phyloP scores from a whole-genome alignment of 92 coral and sea anemone genomes.

The Metridium senile region DNA sequence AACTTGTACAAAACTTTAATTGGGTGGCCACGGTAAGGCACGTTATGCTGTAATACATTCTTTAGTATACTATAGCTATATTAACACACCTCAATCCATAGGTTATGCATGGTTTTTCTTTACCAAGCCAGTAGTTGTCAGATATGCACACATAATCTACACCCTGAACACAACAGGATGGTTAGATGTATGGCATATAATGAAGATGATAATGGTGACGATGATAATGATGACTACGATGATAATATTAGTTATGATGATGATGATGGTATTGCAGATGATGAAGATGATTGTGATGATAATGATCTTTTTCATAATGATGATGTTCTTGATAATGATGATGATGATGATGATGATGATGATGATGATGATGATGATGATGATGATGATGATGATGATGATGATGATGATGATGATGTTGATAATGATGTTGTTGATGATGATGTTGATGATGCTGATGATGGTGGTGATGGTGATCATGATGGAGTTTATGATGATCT shows the following conservation, averaged over 20 bases:
- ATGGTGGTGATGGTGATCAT: too few relatives aligned
- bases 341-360: background rate
- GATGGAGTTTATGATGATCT: too few relatives aligned
- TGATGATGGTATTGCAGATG: background rate
- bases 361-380: background rate
- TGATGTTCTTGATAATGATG: background rate
- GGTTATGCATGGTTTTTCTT: slow-evolving; percentile 87
- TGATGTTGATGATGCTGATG: too few relatives aligned
- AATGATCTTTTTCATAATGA: too few relatives aligned
- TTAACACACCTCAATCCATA: slow-evolving; percentile 85
- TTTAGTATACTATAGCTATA: too few relatives aligned
- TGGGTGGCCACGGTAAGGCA: too few relatives aligned
- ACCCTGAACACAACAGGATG: slow-evolving; percentile 50
- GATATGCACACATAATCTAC: slow-evolving; percentile 94
- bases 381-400: background rate
- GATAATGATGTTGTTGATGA: background rate
- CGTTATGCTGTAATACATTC: too few relatives aligned
- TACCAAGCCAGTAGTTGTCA: slow-evolving; percentile 99
- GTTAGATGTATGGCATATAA: too few relatives aligned
- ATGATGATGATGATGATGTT: background rate
- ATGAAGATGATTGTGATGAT: background rate
- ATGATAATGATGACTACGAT: too few relatives aligned
- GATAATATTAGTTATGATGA: background rate
- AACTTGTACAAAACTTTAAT: too few relatives aligned
- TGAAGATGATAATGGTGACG: background rate